Evolutionary conservation across 92 coral and sea anemone species (phyloP).

Genomic region (Epizoanthus illoricatus): DNA sequence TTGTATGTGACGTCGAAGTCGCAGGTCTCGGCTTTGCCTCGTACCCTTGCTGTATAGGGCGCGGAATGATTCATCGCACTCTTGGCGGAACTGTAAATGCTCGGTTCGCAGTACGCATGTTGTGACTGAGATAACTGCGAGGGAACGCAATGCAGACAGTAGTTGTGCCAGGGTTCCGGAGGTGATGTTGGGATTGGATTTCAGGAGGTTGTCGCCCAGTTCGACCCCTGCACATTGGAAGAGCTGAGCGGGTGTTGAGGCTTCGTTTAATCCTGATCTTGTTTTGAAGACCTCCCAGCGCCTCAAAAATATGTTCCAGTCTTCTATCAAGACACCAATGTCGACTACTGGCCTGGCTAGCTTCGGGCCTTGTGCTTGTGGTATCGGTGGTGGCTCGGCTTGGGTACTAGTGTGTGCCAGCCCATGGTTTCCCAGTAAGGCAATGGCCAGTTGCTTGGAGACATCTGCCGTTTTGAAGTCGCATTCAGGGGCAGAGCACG

Average conservation of each 20-base stretch:
- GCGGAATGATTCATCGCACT: constrained; percentile 56
- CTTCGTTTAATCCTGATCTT: constrained; percentile 60
- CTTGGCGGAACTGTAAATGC: constrained; percentile 58
- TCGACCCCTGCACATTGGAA: constrained; percentile 64
- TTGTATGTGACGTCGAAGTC: constrained; percentile 45
- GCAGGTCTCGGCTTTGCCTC: constrained; percentile 64
- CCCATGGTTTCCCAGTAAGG: constrained; percentile 67
- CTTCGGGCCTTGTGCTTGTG: constrained; percentile 30
- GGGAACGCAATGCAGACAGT: constrained; percentile 66
- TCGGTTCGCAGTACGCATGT: constrained; percentile 63
- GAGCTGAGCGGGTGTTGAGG: constrained; percentile 64
- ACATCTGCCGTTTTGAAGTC: constrained; percentile 58
- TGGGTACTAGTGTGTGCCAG: constrained; percentile 44
- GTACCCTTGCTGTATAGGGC: constrained; percentile 56
- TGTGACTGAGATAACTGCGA: constrained; percentile 72
- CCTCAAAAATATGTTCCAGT: constrained; percentile 64
- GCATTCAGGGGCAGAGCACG: constrained; percentile 63
- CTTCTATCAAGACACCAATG: constrained; percentile 49
- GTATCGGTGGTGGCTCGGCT: too few species aligned
- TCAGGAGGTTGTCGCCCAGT: constrained; percentile 71
- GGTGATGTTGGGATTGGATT: constrained; percentile 52
- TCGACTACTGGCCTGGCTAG: constrained; percentile 48
- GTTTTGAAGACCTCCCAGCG: constrained; percentile 71
- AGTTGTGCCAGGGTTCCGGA: constrained; percentile 46
- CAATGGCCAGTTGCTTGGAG: constrained; percentile 66